Evolutionary conservation across 2,113 vertebrate species (phyloP).

Genomic region (Piaya cayana): DNA sequence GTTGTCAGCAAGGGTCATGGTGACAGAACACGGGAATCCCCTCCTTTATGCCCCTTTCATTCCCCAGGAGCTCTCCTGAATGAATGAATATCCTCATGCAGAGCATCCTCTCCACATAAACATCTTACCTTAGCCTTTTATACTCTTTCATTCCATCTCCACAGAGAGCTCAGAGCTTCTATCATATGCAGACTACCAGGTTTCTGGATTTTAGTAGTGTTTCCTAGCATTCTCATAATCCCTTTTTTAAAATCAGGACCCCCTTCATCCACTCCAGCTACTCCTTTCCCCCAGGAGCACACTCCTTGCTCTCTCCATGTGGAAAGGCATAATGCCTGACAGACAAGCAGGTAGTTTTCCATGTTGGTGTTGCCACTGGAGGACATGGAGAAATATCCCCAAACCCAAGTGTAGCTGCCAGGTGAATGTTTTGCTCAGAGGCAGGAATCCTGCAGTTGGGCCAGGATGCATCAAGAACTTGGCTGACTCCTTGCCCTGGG

Average conservation of each 20-base stretch:
- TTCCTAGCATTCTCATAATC: not conserved
- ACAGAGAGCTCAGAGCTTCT: not conserved
- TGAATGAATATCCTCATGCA: not conserved
- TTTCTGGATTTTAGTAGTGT: not conserved
- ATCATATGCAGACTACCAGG: not conserved
- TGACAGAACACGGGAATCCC: not conserved
- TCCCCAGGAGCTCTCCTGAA: not conserved
- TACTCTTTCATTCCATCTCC: not conserved
- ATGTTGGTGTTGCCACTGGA: not conserved
- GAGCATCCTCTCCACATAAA: not conserved
- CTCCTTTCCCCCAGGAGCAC: not conserved
- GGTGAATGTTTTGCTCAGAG: not conserved
- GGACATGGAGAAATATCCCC: not conserved
- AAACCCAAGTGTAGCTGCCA: not conserved
- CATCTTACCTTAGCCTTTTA: not conserved
- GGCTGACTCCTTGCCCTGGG: not conserved
- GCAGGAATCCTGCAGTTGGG: rapidly evolving
- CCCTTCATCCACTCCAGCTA: not conserved
- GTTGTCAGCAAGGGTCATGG: not conserved
- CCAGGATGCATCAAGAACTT: not conserved
- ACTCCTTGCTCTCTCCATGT: not conserved
- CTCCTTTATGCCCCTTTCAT: not conserved
- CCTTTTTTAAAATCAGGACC: not conserved
- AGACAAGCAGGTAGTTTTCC: not conserved
- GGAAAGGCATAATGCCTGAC: not conserved